A percentile compares a stretch with the other conserved stretches of the same genome.
Evolutionary conservation across 2,888 invertebrate genomes (phyloP).

Genomic region (Xylota segnis): DNA sequence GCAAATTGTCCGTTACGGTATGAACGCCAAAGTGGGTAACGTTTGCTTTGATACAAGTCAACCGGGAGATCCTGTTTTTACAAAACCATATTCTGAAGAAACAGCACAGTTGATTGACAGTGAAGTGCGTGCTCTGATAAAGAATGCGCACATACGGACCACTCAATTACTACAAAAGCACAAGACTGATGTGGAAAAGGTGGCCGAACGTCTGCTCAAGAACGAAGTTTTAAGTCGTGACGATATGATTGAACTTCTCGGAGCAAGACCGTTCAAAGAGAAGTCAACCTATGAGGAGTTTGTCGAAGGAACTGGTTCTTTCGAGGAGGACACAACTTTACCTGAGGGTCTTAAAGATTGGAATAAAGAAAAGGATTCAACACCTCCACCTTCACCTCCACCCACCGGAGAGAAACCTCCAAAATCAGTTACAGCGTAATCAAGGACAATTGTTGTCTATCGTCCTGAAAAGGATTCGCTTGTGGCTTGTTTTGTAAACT

Average conservation of each 20-base stretch:
- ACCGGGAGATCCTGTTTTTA: constrained; percentile 95
- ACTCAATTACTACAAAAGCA: constrained; percentile 91
- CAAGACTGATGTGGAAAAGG: constrained; percentile 94
- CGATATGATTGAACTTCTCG: constrained; percentile 98
- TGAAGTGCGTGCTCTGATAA: constrained; percentile 93
- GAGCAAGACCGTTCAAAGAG: constrained; percentile 97
- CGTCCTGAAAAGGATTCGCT: constrained; percentile 11
- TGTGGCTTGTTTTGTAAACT: constrained; percentile 57
- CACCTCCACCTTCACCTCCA: constrained; percentile 73
- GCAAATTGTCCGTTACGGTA: constrained; percentile 98
- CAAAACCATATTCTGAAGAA: constrained; percentile 99
- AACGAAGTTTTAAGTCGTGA: constrained; percentile 97
- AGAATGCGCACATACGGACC: constrained; percentile 92
- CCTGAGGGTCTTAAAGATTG: constrained; percentile 98
- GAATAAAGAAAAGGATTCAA: constrained; percentile 89
- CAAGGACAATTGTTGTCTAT: neutral
- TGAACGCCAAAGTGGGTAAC: constrained; percentile 98
- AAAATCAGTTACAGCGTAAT: constrained; percentile 80
- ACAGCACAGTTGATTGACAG: constrained; percentile 98
- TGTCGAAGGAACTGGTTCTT: constrained; percentile 98
- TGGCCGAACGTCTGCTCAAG: constrained; percentile 94
- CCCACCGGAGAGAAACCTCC: constrained; percentile 67
- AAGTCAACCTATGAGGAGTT: constrained; percentile 99
- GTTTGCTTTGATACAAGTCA: constrained; percentile 98
- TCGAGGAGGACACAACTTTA: constrained; percentile 97